phyloP scores from a whole-genome alignment of 2,797 vertebrate genomes.

The Hippocampus kuda region DNA sequence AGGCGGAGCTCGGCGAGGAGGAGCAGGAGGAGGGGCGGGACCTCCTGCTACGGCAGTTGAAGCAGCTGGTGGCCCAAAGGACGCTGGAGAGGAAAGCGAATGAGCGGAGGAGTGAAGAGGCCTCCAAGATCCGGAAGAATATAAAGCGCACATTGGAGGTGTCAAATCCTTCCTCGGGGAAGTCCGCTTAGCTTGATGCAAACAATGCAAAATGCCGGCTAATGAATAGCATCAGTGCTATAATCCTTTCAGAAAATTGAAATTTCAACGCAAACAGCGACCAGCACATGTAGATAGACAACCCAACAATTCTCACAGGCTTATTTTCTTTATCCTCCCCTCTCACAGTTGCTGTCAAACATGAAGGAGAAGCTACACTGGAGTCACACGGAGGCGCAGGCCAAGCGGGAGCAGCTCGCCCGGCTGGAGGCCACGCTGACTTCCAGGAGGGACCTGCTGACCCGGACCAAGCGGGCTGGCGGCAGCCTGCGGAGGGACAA shows the following conservation, averaged over 20 bases:
- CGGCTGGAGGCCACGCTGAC: constrained; percentile 45
- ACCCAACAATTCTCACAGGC: too few relatives aligned
- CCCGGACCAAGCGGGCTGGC: constrained; percentile 51
- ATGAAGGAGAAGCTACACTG: constrained; percentile 71
- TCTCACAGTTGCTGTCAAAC: constrained; percentile 58
- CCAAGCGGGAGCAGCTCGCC: constrained; percentile 47
- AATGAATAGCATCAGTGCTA: too few relatives aligned
- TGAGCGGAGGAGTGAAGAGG: constrained; percentile 56
- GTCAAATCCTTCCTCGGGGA: not conserved
- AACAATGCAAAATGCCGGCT: too few relatives aligned
- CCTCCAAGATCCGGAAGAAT: constrained; percentile 58
- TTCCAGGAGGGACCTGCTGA: constrained; percentile 52
- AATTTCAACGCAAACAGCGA: too few relatives aligned
- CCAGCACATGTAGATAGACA: too few relatives aligned
- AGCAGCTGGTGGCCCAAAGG: constrained; percentile 67
- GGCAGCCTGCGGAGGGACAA: constrained; percentile 57
- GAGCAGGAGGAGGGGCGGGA: constrained; percentile 42
- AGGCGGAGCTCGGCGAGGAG: constrained; percentile 44
- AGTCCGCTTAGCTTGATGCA: too few relatives aligned
- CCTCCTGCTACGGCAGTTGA: constrained; percentile 53
- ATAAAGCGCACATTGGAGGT: constrained; percentile 54
- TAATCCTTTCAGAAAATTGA: too few relatives aligned
- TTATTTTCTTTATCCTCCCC: not conserved
- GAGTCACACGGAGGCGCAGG: constrained; percentile 53
- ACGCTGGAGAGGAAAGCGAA: constrained; percentile 39